Conservation (phyloP, 2,888 invertebrate species). For the Zelleria hepariella region DNA sequence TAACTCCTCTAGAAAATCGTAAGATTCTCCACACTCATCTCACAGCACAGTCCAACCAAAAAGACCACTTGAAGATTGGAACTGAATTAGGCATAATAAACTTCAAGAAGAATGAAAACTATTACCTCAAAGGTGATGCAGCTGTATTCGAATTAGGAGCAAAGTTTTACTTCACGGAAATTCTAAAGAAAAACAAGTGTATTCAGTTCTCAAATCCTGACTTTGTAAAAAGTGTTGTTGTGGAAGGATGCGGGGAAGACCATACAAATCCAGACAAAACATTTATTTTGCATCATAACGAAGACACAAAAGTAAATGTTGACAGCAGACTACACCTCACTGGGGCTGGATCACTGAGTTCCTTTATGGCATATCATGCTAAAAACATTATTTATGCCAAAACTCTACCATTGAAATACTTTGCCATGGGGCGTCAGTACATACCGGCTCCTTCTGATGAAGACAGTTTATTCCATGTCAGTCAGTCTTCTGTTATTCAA, state of each 20-base stretch:
- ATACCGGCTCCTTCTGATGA: conserved; percentile 46
- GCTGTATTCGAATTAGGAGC: conserved; percentile 79
- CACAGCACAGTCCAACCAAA: conserved; percentile 35
- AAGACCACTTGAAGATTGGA: conserved; percentile 73
- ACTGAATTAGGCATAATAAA: conserved; percentile 64
- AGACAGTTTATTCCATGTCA: conserved; percentile 75
- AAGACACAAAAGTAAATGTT: conserved; percentile 63
- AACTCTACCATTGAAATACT: conserved; percentile 78
- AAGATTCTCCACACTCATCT: conserved; percentile 35
- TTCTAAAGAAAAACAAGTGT: conserved; percentile 62
- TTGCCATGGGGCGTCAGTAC: conserved; percentile 80
- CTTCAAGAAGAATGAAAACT: conserved; percentile 71
- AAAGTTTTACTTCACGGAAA: conserved; percentile 62
- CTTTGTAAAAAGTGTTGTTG: conserved; percentile 80
- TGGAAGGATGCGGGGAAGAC: conserved; percentile 80
- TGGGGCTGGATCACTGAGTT: conserved; percentile 80
- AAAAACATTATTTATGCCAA: conserved; percentile 75
- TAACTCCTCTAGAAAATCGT: conserved; percentile 67
- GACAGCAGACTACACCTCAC: conserved; percentile 79
- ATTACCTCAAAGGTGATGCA: conserved; percentile 77
- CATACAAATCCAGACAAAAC: conserved; percentile 66
- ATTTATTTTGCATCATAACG: conserved; percentile 73
- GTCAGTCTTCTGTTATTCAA: conserved; percentile 78
- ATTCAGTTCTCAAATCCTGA: conserved; percentile 82
- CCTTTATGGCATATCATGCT: conserved; percentile 81